Evolutionary conservation across 2,797 vertebrate species (phyloP), one percentile per base, ranked within the genome.

Genomic region (Sebastolobus altivelis): DNA sequence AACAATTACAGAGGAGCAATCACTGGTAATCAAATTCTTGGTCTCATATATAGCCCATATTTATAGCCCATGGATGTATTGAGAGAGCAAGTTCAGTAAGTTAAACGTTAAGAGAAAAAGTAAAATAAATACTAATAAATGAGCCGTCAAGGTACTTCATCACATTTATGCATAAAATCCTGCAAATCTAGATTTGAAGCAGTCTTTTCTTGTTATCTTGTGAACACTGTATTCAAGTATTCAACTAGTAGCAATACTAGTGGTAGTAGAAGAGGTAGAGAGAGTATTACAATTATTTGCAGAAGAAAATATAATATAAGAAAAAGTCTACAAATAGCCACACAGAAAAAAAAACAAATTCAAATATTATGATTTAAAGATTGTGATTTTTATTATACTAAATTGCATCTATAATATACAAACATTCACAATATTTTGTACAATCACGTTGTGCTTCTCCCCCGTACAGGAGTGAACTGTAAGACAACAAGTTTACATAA

Each of bases 361-460:
- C 7, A 33, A 67, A 67, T 22, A 11, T 22, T 46, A 29, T 71
- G 83, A 80, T 88, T 65, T 89, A 88, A 85, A 87, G 86, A 88
- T 87, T 92, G 89, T 87, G 84, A 87, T 93, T 94, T 92, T 94
- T 94, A 94, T 93, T 94, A 85, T 93, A 92, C 93, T 94, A 95
- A 95, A 95, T 92, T 93, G 88, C 92, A 94, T 95, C 93, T 94
- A 94, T 95, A 95, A 95, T 95, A 88, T 93, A 94, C 94, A 94
- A 94, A 94, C 95, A 94, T 95, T 95, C 93, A 96, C 94, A 95
- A 94, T 93, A 93, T 90, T 92, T 93, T 94, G 89, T 95, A 95
- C 94, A 95, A 92, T 95, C 93, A 95, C 93, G 93, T 95, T 94
- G 95, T 93, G 92, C 93, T 93, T 93, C 87, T 94, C 87, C 90